A percentile compares a stretch with the other conserved stretches of the same genome.
These are phyloP conservation scores for Sigmodon hispidus DNA, from an alignment of 2,113 vertebrate species.

Conservation along the genomic window DNA sequence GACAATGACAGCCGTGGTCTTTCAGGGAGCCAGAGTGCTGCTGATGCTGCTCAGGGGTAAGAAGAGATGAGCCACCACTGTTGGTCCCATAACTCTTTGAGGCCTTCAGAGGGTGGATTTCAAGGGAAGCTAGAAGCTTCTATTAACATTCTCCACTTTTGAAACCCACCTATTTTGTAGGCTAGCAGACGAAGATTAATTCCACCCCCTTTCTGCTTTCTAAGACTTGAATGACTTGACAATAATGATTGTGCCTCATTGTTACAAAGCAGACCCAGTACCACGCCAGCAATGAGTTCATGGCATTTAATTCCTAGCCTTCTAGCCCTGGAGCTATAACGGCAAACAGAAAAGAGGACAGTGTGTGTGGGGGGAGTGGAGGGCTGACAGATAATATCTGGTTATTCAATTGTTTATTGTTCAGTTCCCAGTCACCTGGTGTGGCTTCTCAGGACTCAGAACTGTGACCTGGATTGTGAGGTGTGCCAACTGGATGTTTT, in stretches of 20 bases:
- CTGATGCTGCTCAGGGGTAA: background rate
- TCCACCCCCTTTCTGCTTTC: background rate
- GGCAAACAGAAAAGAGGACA: background rate
- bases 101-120: background rate
- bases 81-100: background rate
- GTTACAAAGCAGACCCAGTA: background rate
- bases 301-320: slow-evolving; percentile 4
- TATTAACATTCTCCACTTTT: background rate
- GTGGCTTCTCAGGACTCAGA: background rate
- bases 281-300: background rate
- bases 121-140: background rate
- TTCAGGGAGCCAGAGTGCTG: background rate
- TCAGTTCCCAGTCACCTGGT: background rate
- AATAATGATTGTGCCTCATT: background rate
- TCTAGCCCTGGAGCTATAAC: background rate
- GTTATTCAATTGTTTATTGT: background rate
- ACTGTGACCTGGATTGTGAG: background rate
- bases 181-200: background rate
- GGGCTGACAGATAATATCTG: background rate
- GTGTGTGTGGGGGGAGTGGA: background rate
- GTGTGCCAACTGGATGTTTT: background rate
- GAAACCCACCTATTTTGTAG: background rate
- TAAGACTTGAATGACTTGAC: background rate
- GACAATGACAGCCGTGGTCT: background rate
- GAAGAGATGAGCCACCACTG: background rate